Conservation (phyloP, 1,140 invertebrate genomes). For the Papilio dardanus region DNA sequence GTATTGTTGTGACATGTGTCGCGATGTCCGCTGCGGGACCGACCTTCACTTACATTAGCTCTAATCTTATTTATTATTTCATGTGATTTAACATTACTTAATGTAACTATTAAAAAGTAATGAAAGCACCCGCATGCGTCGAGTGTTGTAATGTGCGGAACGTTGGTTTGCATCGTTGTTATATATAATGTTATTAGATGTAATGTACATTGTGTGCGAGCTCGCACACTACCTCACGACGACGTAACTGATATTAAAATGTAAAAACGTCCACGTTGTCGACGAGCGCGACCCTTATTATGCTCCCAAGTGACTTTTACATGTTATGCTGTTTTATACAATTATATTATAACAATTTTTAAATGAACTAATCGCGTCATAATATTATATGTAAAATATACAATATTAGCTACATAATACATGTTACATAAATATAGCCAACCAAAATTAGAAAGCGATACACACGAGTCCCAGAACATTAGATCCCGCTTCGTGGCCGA, state of each 20-base stretch:
- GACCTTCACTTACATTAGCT: slow-evolving; percentile 26
- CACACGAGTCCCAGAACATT: slow-evolving; percentile 58
- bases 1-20: slow-evolving; percentile 63
- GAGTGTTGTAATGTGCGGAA: slow-evolving; percentile 21
- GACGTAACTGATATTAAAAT: slow-evolving; percentile 9
- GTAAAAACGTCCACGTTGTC: slow-evolving; percentile 24
- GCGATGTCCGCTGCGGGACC: slow-evolving; percentile 49
- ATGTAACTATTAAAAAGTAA: slow-evolving; percentile 21
- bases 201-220: slow-evolving; percentile 9
- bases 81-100: slow-evolving; percentile 29
- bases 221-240: neutral
- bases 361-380: slow-evolving; percentile 43
- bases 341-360: slow-evolving; percentile 37
- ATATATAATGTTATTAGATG: slow-evolving; percentile 22
- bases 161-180: slow-evolving; percentile 18
- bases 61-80: slow-evolving; percentile 24
- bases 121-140: slow-evolving; percentile 1
- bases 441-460: slow-evolving; percentile 67
- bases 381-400: slow-evolving; percentile 63
- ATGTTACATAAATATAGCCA: slow-evolving; percentile 52
- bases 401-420: slow-evolving; percentile 58
- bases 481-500: slow-evolving; percentile 27
- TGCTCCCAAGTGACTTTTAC: slow-evolving; percentile 28
- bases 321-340: slow-evolving; percentile 38
- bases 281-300: neutral